These are phyloP conservation scores for Hemicrepidius hirtus DNA, from an alignment of 2,888 invertebrate genomes.

Conservation along the genomic window DNA sequence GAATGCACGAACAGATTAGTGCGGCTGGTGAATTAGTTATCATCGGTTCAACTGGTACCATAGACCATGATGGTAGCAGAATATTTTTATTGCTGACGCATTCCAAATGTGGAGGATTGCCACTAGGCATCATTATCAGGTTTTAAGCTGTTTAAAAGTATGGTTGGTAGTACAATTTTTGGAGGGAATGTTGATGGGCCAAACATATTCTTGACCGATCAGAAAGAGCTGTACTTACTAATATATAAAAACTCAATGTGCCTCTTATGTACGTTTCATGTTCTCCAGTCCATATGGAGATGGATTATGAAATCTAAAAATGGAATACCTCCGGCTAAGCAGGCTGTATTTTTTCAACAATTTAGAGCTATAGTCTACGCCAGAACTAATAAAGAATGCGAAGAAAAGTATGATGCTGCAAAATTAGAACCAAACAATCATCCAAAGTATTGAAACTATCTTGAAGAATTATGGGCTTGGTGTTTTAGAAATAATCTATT, in stretches of 20 bases:
- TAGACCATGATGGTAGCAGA: constrained; percentile 22
- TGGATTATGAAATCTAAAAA: constrained; percentile 27
- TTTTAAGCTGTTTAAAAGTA: constrained; percentile 24
- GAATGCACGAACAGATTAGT: constrained; percentile 18
- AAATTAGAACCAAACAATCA: not conserved
- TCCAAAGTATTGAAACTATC: constrained; percentile 2
- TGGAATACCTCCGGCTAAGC: constrained; percentile 16
- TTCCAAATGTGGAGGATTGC: constrained; percentile 25
- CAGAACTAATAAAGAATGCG: not conserved
- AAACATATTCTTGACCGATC: constrained; percentile 31
- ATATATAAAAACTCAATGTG: constrained; percentile 28
- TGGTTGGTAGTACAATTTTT: constrained; percentile 20
- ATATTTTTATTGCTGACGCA: constrained; percentile 14
- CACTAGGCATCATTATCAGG: constrained; percentile 30
- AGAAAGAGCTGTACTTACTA: constrained; percentile 10
- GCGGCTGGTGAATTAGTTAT: constrained; percentile 25
- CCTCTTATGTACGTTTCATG: constrained; percentile 39
- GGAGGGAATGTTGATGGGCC: constrained; percentile 34
- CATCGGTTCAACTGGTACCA: constrained; percentile 28
- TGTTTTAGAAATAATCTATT: too few relatives aligned
- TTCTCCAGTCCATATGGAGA: constrained; percentile 38
- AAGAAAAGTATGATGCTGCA: constrained; percentile 10
- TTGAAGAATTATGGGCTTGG: constrained; percentile 11
- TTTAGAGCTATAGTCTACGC: constrained; percentile 38
- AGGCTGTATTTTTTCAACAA: constrained; percentile 28